Evolutionary conservation across 1,140 invertebrate species (phyloP).

Genomic region (Cherax quadricarinatus): DNA sequence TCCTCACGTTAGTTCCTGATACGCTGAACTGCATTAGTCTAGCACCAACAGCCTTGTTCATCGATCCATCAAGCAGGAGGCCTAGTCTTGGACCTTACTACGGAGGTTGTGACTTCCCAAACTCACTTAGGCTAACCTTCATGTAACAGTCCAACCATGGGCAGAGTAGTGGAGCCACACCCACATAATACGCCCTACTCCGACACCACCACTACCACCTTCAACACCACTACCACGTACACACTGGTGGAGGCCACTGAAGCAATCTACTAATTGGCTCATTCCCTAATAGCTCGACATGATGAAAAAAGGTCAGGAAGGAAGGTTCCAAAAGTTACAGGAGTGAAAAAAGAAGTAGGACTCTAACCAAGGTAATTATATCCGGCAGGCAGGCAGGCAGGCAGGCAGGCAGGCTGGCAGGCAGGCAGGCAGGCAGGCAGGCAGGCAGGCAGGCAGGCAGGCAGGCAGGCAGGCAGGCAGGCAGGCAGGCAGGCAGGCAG

Average conservation of each 20-base stretch:
- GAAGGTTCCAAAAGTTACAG: background rate
- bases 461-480: background rate
- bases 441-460: background rate
- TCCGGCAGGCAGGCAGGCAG: background rate
- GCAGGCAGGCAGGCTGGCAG: background rate
- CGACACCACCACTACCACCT: background rate
- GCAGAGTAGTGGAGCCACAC: no score
- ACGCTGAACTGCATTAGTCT: no score
- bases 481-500: background rate
- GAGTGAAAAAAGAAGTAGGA: background rate
- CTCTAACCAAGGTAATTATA: background rate
- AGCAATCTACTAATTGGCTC: conserved; percentile 3
- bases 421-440: background rate
- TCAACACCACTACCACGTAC: background rate
- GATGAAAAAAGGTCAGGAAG: background rate
- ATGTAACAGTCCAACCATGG: no score
- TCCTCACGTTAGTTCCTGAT: no score
- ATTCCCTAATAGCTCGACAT: conserved; percentile 2
- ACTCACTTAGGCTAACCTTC: no score
- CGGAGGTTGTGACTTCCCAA: no score
- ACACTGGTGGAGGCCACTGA: background rate
- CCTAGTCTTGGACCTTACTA: no score
- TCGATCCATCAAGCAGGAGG: no score
- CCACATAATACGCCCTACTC: background rate
- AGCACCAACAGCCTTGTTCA: no score